Percentiles rank a stretch among this genome's conserved stretches.
These are phyloP conservation scores for Andrena cerasifolii DNA, from an alignment of 1,140 invertebrate genomes.

Conservation along the genomic window DNA sequence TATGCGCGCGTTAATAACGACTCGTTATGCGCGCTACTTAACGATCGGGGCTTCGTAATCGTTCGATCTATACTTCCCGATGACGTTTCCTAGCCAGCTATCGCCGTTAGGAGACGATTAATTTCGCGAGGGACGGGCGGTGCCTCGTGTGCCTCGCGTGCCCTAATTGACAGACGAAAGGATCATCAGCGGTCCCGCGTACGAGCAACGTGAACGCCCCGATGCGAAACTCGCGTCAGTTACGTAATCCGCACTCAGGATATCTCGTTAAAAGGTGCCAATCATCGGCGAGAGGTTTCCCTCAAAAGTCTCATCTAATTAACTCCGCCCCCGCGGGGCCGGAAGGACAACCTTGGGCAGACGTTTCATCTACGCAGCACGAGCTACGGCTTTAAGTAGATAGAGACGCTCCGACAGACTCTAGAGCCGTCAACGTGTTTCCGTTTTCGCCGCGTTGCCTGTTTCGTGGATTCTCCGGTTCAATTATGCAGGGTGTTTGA, in stretches of 20 bases:
- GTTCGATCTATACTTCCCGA: neutral
- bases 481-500: neutral
- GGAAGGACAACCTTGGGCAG: slow-evolving; percentile 15
- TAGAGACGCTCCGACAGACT: too few species aligned
- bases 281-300: slow-evolving; percentile 69
- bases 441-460: too few species aligned
- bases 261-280: slow-evolving; percentile 69
- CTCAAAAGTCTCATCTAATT: slow-evolving; percentile 67
- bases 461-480: neutral
- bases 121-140: slow-evolving; percentile 1
- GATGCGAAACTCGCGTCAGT: slow-evolving; percentile 69
- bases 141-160: neutral
- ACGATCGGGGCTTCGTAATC: slow-evolving; percentile 36
- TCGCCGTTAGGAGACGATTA: neutral
- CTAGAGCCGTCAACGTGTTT: too few species aligned
- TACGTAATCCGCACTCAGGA: slow-evolving; percentile 71
- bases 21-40: slow-evolving; percentile 13
- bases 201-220: slow-evolving; percentile 59
- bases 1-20: slow-evolving; percentile 13
- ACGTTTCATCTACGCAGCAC: neutral
- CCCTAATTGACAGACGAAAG: neutral
- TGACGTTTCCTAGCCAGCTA: neutral
- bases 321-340: neutral
- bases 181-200: neutral
- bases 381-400: too few species aligned